Base-by-base conservation (phyloP, 2,797 vertebrate species). In the Leptoclinus maculatus region DNA sequence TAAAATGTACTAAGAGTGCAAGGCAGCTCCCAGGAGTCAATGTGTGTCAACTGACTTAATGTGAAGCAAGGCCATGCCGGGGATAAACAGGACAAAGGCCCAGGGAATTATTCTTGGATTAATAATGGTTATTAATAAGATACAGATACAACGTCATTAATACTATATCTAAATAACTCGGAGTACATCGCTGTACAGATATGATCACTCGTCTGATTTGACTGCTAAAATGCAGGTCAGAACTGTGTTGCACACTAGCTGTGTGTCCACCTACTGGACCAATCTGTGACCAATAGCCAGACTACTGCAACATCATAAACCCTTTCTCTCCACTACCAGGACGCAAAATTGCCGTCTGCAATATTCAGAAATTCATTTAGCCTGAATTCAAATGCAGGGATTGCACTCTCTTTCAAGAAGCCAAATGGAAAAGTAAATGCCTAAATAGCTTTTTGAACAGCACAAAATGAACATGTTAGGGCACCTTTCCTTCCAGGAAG, bases 311-410 rank as follows among this genome's bases (percentile, higher is more conserved):
- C 78, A 66, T 73, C 80, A 21, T 86, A 91, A 92, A 91, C 83
- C 84, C 74, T 79, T 93, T 92, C 80, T 89, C 82, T 89, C 70
- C 90, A 89, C 90, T 88, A 41, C 75, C 51, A 67, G 65, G 71
- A 84, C 82, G 83, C 77, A 58, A 84, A 91, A 91, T 88, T 69
- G 86, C 84, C 87, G 86, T 75, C 76, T 82, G 80, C 66, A 86
- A 90, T 80, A 89, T 87, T 86, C 70, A 11, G 70, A 87, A 84
- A 64, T 29, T 84, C 76, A 77, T 84, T 90, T 86, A 54, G 66
- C 83, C 63, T 76, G 75, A 77, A 86, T 89, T 89, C 83, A 82
- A 90, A 82, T 87, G 85, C 78, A 86, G 80, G 79, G 64, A 76
- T 36, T 74, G 79, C 78, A 88, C 56, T 85, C 89, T 84, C 82